A percentile compares a stretch with the other conserved stretches of the same genome.
Evolutionary conservation across 2,113 vertebrate species (phyloP).

Genomic region (Pyxicephalus adspersus): DNA sequence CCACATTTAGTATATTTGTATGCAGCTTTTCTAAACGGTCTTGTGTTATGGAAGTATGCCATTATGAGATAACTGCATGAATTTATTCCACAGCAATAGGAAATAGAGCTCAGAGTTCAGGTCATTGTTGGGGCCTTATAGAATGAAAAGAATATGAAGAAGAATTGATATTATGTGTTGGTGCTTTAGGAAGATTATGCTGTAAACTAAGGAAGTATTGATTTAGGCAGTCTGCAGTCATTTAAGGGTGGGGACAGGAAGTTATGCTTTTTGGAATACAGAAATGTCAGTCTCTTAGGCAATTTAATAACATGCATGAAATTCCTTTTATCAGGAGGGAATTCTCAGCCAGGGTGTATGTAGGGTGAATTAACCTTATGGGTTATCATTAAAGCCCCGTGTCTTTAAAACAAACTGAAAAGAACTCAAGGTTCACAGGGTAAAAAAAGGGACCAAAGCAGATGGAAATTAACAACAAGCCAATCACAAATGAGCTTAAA

Average conservation of each 20-base stretch:
- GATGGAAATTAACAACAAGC: too few relatives aligned
- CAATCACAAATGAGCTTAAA: too few relatives aligned
- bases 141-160: too few relatives aligned
- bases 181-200: not conserved
- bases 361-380: not conserved
- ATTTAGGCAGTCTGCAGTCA: not conserved
- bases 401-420: not conserved
- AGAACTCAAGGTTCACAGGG: not conserved
- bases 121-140: too few relatives aligned
- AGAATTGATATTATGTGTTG: too few relatives aligned
- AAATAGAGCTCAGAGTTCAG: too few relatives aligned
- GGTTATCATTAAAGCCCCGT: slow-evolving; percentile 15
- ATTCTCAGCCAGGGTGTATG: slow-evolving; percentile 16
- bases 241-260: slow-evolving; percentile 30
- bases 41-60: too few relatives aligned
- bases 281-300: slow-evolving; percentile 13
- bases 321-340: slow-evolving; percentile 35
- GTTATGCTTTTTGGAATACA: not conserved
- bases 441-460: too few relatives aligned
- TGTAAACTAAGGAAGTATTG: not conserved
- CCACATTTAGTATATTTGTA: too few relatives aligned
- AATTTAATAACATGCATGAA: slow-evolving; percentile 21
- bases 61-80: too few relatives aligned
- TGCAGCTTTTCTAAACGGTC: too few relatives aligned
- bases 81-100: too few relatives aligned